phyloP scores from a whole-genome alignment of 1,140 invertebrate species.

The Zaprionus gabonicus region DNA sequence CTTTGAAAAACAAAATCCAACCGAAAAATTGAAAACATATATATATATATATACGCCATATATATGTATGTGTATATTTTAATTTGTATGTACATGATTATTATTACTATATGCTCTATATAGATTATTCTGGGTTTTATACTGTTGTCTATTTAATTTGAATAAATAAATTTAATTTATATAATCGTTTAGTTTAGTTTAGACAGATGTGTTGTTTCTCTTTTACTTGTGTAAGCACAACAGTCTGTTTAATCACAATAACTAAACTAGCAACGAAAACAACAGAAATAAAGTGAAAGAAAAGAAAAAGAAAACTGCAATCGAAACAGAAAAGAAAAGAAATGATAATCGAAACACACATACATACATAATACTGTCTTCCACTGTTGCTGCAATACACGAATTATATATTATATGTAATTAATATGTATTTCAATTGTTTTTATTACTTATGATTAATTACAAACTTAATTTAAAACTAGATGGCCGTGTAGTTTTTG shows the following conservation, averaged over 20 bases:
- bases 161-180: constrained; percentile 63
- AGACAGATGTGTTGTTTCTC: constrained; percentile 32
- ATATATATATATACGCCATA: neutral
- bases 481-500: constrained; percentile 36
- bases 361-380: constrained; percentile 64
- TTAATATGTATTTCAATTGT: constrained; percentile 42
- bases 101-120: constrained; percentile 32
- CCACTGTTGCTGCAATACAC: constrained; percentile 83
- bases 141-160: constrained; percentile 79
- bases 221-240: constrained; percentile 35
- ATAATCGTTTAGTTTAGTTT: constrained; percentile 54
- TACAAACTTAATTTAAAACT: constrained; percentile 30
- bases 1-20: constrained; percentile 6
- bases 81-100: constrained; percentile 78
- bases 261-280: constrained; percentile 31
- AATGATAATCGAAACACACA: neutral
- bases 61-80: constrained; percentile 38
- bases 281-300: constrained; percentile 43
- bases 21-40: constrained; percentile 35
- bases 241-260: constrained; percentile 14
- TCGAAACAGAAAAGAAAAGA: constrained; percentile 27
- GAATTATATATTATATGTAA: constrained; percentile 51
- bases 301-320: constrained; percentile 38
- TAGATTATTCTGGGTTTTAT: constrained; percentile 62
- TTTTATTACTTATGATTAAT: constrained; percentile 37